Conservation (phyloP, 1,140 invertebrate genomes). For the Musca domestica region DNA sequence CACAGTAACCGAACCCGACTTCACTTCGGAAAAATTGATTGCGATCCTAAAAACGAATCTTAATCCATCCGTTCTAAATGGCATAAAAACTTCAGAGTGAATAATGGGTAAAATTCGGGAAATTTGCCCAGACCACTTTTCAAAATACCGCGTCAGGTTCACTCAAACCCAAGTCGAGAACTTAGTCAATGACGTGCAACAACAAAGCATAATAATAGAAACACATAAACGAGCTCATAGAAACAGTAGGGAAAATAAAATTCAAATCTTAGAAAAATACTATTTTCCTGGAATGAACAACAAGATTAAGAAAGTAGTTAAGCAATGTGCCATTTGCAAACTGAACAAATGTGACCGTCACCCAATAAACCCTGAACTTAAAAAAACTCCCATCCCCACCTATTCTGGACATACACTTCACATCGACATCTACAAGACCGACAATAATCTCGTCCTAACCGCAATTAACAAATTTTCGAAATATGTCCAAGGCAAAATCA, state of each 20-base stretch:
- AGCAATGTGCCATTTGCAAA: too few species aligned
- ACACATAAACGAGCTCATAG: too few species aligned
- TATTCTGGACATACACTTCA: neutral
- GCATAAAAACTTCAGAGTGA: slow-evolving; percentile 20
- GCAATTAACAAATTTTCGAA: slow-evolving; percentile 17
- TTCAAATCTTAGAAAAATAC: slow-evolving; percentile 23
- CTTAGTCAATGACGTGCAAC: slow-evolving; percentile 18
- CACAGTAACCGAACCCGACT: too few species aligned
- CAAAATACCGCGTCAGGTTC: slow-evolving; percentile 21
- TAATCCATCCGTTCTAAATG: slow-evolving; percentile 26
- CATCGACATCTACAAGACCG: neutral
- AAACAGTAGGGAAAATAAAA: too few species aligned
- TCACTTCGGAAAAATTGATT: neutral
- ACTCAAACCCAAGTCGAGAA: slow-evolving; percentile 21
- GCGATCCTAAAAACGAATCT: slow-evolving; percentile 22
- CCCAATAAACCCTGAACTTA: too few species aligned
- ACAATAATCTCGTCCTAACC: slow-evolving; percentile 3
- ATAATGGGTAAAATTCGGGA: slow-evolving; percentile 26
- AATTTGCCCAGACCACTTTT: slow-evolving; percentile 25
- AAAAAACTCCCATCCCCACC: too few species aligned
- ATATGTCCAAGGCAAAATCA: neutral
- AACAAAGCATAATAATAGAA: slow-evolving; percentile 23
- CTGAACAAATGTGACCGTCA: too few species aligned
- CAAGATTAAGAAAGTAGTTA: slow-evolving; percentile 24
- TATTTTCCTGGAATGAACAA: slow-evolving; percentile 31